Base-by-base conservation (phyloP, 2,797 vertebrate species). In the Cossypha niveicapilla region DNA sequence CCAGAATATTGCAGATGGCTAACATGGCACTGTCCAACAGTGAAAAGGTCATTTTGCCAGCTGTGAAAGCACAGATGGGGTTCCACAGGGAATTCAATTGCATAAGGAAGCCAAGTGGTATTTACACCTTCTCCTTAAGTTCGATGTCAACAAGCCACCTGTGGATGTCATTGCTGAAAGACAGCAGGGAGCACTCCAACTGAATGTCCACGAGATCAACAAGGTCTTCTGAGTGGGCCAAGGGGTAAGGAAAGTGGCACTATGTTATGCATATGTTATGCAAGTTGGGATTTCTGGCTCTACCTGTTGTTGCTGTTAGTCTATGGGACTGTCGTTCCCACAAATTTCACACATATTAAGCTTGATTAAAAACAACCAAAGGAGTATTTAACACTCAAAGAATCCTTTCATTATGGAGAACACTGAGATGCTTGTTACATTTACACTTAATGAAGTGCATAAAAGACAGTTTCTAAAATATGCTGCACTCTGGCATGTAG, bases 391-490 rank as follows among this genome's bases (percentile, higher is more conserved):
- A 83, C 39, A 75, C 63, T 94, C 84, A 95, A 95, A 95, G 93
- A 85, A 93, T 87, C 90, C 90, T 96, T 96, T 96, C 95, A 96
- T 94, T 94, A 93, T 82, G 72, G 37, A 87, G 89, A 93, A 96
- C 91, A 93, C 62, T 72, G 78, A 75, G 90, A 93, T 95, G n/a
- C 61, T 89, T 96, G 94, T 96, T 95, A 92, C 48, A 79, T 63
- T 93, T 82, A 44, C 48, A 48, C 65, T 91, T 95, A 89, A 94
- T 89, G 83, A 91, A 95, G 78, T 72, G 30, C 65, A 80, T 91
- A 80, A 82, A 88, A 88, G 96, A 90, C 63, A 92, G 84, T 92
- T 95, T 25, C 72, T 94, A 78, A 95, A 96, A 91, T 84, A 92
- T 27, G 50, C 86, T 92, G 57, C 13, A 10, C 65, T 91, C 18